Evolutionary conservation across 2,888 invertebrate species (phyloP).

Genomic region (Polymixis flavicincta): DNA sequence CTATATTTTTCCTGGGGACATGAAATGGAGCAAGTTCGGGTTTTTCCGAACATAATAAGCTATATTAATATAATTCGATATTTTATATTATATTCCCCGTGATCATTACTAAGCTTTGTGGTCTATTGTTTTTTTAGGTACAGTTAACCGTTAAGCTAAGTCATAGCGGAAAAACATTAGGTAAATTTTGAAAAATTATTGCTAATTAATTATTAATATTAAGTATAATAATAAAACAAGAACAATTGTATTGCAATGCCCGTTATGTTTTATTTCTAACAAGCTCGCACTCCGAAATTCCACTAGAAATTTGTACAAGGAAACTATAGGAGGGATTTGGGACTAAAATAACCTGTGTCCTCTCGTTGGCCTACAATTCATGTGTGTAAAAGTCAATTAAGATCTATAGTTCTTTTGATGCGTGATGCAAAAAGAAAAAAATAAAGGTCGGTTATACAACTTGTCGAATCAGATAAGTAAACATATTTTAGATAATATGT

Average conservation of each 20-base stretch:
- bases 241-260: constrained; percentile 6
- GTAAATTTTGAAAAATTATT: background rate
- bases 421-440: constrained; percentile 5
- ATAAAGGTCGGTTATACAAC: constrained; percentile 9
- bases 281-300: constrained; percentile 16
- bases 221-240: constrained; percentile 11
- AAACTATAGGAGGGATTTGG: constrained; percentile 42
- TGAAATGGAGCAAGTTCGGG: background rate
- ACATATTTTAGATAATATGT: constrained; percentile 11
- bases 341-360: constrained; percentile 41
- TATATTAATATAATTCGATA: background rate
- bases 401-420: constrained; percentile 12
- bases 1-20: background rate
- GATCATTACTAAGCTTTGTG: constrained; percentile 35
- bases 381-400: constrained; percentile 35
- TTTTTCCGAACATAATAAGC: constrained; percentile 19
- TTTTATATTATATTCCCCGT: constrained; percentile 11
- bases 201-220: constrained; percentile 19
- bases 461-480: background rate
- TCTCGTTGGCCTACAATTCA: constrained; percentile 54
- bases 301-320: constrained; percentile 45
- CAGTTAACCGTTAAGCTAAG: constrained; percentile 16
- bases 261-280: constrained; percentile 19
- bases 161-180: constrained; percentile 28
- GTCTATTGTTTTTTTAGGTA: constrained; percentile 32